These are phyloP conservation scores for Hydractinia echinata DNA, from an alignment of 30 jellyfish, hydroid and myxozoan species.

Conservation along the genomic window DNA sequence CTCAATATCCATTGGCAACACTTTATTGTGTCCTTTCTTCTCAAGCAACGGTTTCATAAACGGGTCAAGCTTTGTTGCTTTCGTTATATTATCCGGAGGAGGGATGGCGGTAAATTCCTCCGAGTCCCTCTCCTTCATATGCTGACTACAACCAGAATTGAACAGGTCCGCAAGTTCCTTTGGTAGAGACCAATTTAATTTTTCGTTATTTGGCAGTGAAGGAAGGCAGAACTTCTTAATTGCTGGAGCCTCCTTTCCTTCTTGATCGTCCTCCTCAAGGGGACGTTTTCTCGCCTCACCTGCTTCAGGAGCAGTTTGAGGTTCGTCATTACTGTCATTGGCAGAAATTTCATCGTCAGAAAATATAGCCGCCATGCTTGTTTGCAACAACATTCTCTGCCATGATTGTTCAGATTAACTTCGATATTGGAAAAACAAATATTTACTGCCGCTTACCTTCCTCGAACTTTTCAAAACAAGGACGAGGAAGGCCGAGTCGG, in stretches of 20 bases:
- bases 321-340: background rate
- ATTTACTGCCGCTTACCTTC: too few relatives aligned
- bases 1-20: background rate
- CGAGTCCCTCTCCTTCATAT: background rate
- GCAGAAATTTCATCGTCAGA: background rate
- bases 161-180: background rate
- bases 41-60: background rate
- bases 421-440: background rate
- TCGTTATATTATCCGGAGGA: background rate
- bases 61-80: background rate
- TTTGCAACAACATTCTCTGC: background rate
- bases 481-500: conserved; percentile 11
- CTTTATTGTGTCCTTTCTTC: background rate
- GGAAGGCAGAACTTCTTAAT: background rate
- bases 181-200: background rate
- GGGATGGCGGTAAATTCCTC: background rate
- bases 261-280: conserved; percentile 7
- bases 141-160: background rate
- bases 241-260: too few relatives aligned
- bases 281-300: background rate
- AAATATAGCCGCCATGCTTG: background rate
- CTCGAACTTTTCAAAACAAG: background rate
- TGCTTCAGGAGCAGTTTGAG: conserved; percentile 2
- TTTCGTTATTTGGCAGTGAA: background rate
- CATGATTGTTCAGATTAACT: background rate